Conservation (phyloP, 2,113 vertebrate genomes). For the Phasianus colchicus region DNA sequence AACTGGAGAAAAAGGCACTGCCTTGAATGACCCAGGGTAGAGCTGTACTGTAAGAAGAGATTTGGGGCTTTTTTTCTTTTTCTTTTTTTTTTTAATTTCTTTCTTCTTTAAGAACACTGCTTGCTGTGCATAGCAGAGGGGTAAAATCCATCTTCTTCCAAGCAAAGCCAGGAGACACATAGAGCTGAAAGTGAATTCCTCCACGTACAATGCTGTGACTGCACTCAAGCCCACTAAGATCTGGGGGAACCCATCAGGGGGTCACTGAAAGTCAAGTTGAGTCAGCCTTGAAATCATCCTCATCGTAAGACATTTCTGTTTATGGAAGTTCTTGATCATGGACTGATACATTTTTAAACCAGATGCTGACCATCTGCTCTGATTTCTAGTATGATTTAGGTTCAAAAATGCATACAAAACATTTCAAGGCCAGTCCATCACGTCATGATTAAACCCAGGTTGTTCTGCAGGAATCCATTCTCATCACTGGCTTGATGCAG, state of each 20-base stretch:
- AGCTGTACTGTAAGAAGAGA: not conserved
- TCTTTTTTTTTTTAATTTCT: not conserved
- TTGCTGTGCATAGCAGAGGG: not conserved
- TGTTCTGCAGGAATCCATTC: not conserved
- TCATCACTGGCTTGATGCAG: not conserved
- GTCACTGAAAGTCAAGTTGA: not conserved
- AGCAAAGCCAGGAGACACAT: not conserved
- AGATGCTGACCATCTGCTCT: not conserved
- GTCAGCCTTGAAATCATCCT: not conserved
- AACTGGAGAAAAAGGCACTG: not conserved
- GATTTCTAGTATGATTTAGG: not conserved
- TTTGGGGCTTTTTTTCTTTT: not conserved
- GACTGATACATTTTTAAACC: not conserved
- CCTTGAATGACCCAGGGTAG: not conserved
- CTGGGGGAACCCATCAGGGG: not conserved
- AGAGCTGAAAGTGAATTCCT: not conserved
- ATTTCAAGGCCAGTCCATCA: not conserved
- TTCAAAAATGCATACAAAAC: not conserved
- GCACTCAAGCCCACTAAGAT: not conserved
- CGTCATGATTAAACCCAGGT: not conserved
- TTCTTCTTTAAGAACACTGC: not conserved
- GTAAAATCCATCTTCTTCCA: not conserved
- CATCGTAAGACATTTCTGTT: not conserved
- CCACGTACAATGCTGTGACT: not conserved
- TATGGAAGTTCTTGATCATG: not conserved